Evolutionary conservation across 2,797 vertebrate genomes (phyloP).

Genomic region (Oreochromis grahami): DNA sequence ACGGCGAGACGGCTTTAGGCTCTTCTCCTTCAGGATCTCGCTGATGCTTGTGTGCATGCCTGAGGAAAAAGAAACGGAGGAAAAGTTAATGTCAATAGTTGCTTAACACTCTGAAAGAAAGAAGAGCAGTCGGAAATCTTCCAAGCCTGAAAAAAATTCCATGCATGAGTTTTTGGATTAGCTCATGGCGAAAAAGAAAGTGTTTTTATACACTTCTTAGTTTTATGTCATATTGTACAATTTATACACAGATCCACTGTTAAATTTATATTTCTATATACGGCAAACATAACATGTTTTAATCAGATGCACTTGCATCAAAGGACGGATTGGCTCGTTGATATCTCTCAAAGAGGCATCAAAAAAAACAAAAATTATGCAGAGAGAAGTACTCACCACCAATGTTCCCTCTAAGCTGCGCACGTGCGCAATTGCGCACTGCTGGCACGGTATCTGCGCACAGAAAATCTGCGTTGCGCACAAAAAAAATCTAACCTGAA

Average conservation of each 20-base stretch:
- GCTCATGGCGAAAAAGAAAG: not conserved
- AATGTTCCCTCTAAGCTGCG: no score
- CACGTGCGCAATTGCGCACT: no score
- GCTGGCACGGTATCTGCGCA: no score
- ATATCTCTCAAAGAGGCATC: not conserved
- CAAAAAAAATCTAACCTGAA: no score
- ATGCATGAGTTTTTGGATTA: not conserved
- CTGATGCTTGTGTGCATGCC: constrained; percentile 98
- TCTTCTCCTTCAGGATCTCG: constrained; percentile 91
- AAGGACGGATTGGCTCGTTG: not conserved
- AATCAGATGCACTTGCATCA: not conserved
- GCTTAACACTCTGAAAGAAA: not conserved
- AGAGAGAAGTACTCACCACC: not conserved
- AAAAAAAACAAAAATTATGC: not conserved
- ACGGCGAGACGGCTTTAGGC: constrained; percentile 91
- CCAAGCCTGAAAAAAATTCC: not conserved
- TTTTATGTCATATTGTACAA: not conserved
- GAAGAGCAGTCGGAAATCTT: not conserved
- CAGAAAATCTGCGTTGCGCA: no score
- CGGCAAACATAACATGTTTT: not conserved
- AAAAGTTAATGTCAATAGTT: not conserved
- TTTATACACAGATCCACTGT: not conserved
- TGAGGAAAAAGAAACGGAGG: constrained; percentile 41
- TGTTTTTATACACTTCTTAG: not conserved
- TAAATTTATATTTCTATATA: not conserved